These are phyloP conservation scores for Caenorhabditis macrosperma DNA, from an alignment of 2,888 invertebrate species.

Conservation along the genomic window DNA sequence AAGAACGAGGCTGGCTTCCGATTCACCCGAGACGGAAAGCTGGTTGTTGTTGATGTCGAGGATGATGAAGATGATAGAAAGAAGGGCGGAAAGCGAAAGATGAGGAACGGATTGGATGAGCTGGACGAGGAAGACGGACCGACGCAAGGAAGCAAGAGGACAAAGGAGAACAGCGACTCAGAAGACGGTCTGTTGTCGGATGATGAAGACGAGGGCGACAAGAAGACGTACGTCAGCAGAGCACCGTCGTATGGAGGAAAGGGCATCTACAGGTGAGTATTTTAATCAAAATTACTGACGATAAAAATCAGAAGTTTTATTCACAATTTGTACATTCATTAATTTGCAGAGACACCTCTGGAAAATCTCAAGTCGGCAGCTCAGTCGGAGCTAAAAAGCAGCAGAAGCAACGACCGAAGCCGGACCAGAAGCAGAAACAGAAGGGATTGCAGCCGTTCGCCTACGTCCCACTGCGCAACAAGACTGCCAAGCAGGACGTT, in stretches of 20 bases:
- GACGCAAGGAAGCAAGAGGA: slow-evolving; percentile 49
- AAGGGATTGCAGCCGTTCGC: slow-evolving; percentile 73
- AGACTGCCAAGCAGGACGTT: slow-evolving; percentile 65
- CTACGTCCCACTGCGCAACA: slow-evolving; percentile 71
- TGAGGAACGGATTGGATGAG: slow-evolving; percentile 54
- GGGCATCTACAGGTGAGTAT: slow-evolving; percentile 69
- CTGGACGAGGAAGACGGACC: slow-evolving; percentile 63
- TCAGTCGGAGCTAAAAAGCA: slow-evolving; percentile 22
- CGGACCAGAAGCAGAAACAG: slow-evolving; percentile 41
- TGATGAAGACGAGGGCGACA: slow-evolving; percentile 46
- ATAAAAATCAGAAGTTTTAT: not conserved
- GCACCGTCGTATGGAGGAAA: slow-evolving; percentile 65
- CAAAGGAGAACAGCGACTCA: slow-evolving; percentile 62
- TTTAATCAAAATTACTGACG: too few relatives aligned
- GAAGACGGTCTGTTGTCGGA: slow-evolving; percentile 63
- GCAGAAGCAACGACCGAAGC: slow-evolving; percentile 18
- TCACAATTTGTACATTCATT: not conserved
- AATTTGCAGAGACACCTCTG: slow-evolving; percentile 51
- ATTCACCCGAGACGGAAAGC: slow-evolving; percentile 71
- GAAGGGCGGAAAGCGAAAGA: slow-evolving; percentile 54
- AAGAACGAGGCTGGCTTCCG: slow-evolving; percentile 70
- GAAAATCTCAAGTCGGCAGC: slow-evolving; percentile 50
- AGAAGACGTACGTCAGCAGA: slow-evolving; percentile 34
- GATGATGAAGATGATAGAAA: slow-evolving; percentile 51
- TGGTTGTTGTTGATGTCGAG: slow-evolving; percentile 68